These are phyloP conservation scores for Caracal caracal DNA, from an alignment of 2,113 vertebrate genomes.

Conservation along the genomic window DNA sequence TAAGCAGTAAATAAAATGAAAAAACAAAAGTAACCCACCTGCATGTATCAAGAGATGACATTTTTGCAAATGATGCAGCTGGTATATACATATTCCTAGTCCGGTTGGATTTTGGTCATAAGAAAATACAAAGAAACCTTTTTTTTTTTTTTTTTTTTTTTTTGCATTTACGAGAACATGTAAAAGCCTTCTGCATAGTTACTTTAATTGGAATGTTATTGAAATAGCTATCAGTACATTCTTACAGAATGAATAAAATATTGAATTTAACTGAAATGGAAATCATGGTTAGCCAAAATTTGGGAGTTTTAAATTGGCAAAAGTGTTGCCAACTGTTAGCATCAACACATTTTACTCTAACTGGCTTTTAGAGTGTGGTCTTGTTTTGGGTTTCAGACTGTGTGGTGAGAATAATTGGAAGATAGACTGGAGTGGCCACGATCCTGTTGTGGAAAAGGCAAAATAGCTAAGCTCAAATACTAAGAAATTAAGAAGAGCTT, in stretches of 20 bases:
- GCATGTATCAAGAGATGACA: background rate
- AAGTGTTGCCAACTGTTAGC: background rate
- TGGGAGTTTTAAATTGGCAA: background rate
- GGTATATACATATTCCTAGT: background rate
- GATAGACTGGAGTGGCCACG: background rate
- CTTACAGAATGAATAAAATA: constrained; percentile 36
- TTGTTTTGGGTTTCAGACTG: background rate
- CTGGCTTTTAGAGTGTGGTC: constrained; percentile 10
- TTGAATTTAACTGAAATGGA: constrained; percentile 58
- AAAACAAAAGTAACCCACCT: background rate
- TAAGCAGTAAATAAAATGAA: background rate
- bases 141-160: background rate
- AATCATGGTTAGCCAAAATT: background rate
- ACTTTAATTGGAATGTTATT: constrained; percentile 47
- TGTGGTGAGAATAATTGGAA: background rate
- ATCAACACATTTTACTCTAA: background rate
- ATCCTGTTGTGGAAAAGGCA: background rate
- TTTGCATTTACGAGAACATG: background rate
- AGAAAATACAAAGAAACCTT: background rate
- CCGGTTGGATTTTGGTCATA: background rate
- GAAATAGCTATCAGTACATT: constrained; percentile 8
- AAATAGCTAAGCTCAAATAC: background rate
- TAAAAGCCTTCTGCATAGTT: background rate
- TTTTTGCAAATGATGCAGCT: background rate
- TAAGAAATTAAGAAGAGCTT: background rate